These are phyloP conservation scores for Prionailurus viverrinus DNA, from an alignment of 2,113 vertebrate genomes.

Conservation along the genomic window DNA sequence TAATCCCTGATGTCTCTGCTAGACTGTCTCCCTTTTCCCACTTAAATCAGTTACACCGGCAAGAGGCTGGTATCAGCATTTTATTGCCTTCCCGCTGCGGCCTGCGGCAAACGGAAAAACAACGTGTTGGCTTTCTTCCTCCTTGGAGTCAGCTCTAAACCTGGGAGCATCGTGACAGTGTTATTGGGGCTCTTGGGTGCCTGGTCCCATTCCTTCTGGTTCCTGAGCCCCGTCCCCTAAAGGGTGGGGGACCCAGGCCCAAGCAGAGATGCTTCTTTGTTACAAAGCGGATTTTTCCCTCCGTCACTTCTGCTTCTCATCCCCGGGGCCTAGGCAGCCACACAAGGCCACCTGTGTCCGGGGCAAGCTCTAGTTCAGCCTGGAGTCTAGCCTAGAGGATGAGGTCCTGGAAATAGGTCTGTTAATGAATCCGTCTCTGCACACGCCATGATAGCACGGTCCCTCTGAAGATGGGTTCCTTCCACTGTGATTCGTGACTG, in stretches of 20 bases:
- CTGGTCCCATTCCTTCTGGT: not conserved
- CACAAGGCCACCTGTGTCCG: accelerated
- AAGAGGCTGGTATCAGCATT: not conserved
- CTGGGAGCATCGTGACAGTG: not conserved
- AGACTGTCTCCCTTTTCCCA: not conserved
- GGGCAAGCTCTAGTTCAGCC: not conserved
- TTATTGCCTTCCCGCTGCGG: not conserved
- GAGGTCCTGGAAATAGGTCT: not conserved
- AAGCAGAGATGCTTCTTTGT: too few species aligned
- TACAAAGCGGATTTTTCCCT: not conserved
- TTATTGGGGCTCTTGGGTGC: not conserved
- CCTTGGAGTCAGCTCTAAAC: not conserved
- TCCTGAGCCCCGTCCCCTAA: not conserved
- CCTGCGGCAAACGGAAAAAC: not conserved
- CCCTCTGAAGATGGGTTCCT: not conserved
- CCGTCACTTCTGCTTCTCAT: not conserved
- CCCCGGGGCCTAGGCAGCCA: not conserved
- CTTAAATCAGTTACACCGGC: not conserved
- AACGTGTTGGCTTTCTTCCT: not conserved
- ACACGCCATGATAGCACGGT: not conserved
- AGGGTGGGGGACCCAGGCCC: not conserved
- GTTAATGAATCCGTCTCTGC: not conserved
- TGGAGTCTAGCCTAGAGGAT: not conserved
- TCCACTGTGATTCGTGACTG: not conserved
- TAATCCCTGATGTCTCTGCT: not conserved